Conservation (phyloP, 2,113 vertebrate genomes). For the Hippotragus niger region DNA sequence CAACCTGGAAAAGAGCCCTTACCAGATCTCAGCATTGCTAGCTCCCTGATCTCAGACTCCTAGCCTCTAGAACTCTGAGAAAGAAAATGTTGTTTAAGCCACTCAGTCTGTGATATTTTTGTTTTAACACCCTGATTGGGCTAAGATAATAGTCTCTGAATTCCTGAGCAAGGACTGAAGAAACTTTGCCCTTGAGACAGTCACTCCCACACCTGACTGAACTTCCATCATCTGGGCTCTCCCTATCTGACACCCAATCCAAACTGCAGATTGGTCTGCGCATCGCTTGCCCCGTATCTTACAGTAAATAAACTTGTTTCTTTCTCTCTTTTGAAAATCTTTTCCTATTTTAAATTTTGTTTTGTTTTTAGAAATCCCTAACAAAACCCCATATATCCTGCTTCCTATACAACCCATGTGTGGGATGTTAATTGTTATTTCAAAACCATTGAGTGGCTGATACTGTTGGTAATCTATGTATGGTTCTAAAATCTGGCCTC, state of each 20-base stretch:
- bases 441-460: neutral
- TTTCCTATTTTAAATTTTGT: neutral
- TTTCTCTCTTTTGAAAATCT: neutral
- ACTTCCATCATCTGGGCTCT: neutral
- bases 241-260: neutral
- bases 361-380: neutral
- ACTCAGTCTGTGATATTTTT: neutral
- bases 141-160: neutral
- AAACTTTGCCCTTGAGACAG: neutral
- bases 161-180: neutral
- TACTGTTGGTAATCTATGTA: neutral
- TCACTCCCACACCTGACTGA: neutral
- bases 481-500: neutral
- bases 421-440: neutral
- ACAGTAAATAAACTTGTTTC: neutral
- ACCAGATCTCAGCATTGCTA: neutral
- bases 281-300: neutral
- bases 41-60: neutral
- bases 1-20: neutral
- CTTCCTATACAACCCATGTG: neutral
- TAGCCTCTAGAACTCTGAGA: neutral
- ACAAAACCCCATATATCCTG: neutral
- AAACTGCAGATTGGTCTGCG: neutral
- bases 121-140: neutral
- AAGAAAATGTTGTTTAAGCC: neutral